Base-by-base conservation (phyloP, 2,113 vertebrate genomes). In the Paracanthobrama guichenoti region DNA sequence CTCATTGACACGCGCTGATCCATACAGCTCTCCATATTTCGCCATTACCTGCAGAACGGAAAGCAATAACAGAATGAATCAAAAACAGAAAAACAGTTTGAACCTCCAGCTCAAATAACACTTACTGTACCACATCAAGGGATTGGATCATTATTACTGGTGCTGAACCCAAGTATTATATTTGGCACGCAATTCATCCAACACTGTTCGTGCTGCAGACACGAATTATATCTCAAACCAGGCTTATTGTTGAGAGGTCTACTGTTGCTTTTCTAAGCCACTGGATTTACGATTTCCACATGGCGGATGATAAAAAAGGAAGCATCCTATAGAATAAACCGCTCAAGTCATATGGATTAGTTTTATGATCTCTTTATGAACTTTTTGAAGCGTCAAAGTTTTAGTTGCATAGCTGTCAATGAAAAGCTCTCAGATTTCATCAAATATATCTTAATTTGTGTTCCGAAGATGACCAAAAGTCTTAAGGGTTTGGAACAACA, bases 21-120 rank as follows among this genome's bases (percentile, higher is more conserved):
- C 97, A 10, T 97, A 99, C 87, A 99, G 95, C 80, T 97, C 96
- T 16, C 96, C 95, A 0, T 99, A 99, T 84, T 99, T 99, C 90
- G 97, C 96, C 96, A 98, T 98, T 79, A 99, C 97, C 97, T 99
- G 62, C 39, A 50, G 85, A 22, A 75, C 5, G 4, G 14, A 62
- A 77, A 50, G 48, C 6, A 44, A 72, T 53, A 26, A 64, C 57
- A 77, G 59, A 84, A 57, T 71, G 12, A 66, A 81, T 81, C 20
- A 71, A 82, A 81, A 42, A 74, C 20, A 59, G 31, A 67, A 28
- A 44, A 42, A 78, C 76, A 0, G 13, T 50, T 75, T 53, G n/a
- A 28, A 28, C 46, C 72, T 59, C 6, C 31, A n/a, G 59, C 35
- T 79, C 14, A 71, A 46, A 67, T 22, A 57, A 74, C 26, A 44